Percentiles rank a stretch among this genome's conserved stretches.
Conservation (phyloP, 1,140 invertebrate species). For the Bursaphelenchus mucronatus region DNA sequence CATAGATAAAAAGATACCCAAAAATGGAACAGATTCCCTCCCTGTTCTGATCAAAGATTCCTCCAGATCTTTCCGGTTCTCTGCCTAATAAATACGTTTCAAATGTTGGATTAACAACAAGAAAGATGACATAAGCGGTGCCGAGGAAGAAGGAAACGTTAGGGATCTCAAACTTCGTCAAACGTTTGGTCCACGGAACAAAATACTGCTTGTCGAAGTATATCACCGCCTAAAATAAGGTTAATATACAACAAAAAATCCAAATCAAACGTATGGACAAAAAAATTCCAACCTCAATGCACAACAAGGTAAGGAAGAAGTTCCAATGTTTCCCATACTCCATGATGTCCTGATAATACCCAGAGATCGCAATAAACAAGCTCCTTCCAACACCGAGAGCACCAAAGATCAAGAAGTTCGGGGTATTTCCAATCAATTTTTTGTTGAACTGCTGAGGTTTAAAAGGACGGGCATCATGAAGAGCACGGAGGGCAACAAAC, state of each 20-base stretch:
- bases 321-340: conserved; percentile 97
- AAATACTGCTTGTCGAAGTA: conserved; percentile 12
- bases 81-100: conserved; percentile 72
- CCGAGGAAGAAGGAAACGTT: conserved; percentile 68
- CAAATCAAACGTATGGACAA: conserved; percentile 23
- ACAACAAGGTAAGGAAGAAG: conserved; percentile 84
- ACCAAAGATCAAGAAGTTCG: conserved; percentile 20
- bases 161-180: conserved; percentile 31
- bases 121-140: conserved; percentile 70
- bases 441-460: conserved; percentile 2
- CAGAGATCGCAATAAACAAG: conserved; percentile 62
- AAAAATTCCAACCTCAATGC: conserved; percentile 68
- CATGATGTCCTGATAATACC: conserved; percentile 78
- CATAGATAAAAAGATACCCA: conserved; percentile 78
- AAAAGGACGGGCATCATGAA: conserved; percentile 19
- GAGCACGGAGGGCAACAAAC: conserved; percentile 72
- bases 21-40: conserved; percentile 79
- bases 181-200: conserved; percentile 17
- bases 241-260: neutral
- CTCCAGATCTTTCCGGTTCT: conserved; percentile 63
- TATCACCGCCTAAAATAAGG: conserved; percentile 18
- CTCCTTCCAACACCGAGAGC: conserved; percentile 70
- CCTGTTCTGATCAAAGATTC: conserved; percentile 74
- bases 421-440: neutral
- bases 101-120: conserved; percentile 67